phyloP scores from a whole-genome alignment of 2,797 vertebrate species.

The Vireo griseus region DNA sequence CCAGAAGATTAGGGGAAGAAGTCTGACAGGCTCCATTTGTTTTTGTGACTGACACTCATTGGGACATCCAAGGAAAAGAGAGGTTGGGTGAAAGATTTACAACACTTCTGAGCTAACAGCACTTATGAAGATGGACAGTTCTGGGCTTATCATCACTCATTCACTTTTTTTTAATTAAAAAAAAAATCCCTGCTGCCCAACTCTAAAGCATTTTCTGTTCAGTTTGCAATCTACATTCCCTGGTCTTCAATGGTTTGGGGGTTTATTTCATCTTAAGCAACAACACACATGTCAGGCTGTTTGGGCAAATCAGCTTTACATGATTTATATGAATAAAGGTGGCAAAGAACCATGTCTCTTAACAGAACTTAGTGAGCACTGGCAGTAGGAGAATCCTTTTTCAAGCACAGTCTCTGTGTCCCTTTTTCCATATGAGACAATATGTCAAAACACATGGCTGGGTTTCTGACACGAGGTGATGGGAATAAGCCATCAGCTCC shows the following conservation, averaged over 20 bases:
- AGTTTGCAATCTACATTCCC: not conserved
- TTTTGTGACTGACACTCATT: not conserved
- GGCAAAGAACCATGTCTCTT: not conserved
- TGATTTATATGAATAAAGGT: slow-evolving; percentile 15
- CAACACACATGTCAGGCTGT: not conserved
- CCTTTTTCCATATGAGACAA: not conserved
- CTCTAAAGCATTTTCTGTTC: not conserved
- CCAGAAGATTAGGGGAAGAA: slow-evolving; percentile 4
- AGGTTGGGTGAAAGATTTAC: not conserved
- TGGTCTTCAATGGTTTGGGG: not conserved
- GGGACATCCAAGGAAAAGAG: not conserved
- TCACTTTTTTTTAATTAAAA: not conserved
- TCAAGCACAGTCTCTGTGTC: not conserved
- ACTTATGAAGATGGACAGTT: slow-evolving; percentile 10
- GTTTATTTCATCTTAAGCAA: slow-evolving; percentile 9
- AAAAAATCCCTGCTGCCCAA: not conserved
- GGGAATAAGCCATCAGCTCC: not conserved
- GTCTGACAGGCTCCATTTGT: slow-evolving; percentile 14
- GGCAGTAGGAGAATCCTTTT: not conserved
- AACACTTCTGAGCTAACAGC: slow-evolving; percentile 1
- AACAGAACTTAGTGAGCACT: not conserved
- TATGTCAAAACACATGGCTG: not conserved
- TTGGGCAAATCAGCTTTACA: not conserved
- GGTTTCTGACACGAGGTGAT: not conserved
- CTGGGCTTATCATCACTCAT: not conserved